Base-by-base conservation (phyloP, 2,797 vertebrate species). In the Remorina albescens region DNA sequence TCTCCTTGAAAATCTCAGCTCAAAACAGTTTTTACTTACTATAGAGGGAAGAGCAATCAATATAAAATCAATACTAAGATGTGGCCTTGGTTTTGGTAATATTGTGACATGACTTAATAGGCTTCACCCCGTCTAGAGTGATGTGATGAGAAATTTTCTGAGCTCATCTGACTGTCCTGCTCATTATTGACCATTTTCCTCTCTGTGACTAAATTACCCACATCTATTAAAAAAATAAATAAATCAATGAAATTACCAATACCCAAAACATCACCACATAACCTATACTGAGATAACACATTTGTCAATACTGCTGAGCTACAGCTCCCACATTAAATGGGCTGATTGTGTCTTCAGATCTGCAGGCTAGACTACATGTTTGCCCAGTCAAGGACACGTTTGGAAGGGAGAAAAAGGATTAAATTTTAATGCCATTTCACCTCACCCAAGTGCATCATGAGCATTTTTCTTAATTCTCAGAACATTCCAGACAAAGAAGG, bases 401-500 rank as follows among this genome's bases (percentile, higher is more conserved):
- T 26, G 19, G 36, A 64, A 47, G 42, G 41, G 34, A 11, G 21
- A 15, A 50, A 66, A 7, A 7, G 9, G 51, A 42, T 69, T 46
- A 0, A 8, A 72, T 66, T 64, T n/a, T 55, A 32, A 60, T 1
- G 18, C 23, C 34, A 4, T 23, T 30, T 34, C 53, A 37, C 7
- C 37, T n/a, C 19, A 63, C 8, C 36, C 2, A 23, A 73, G 8
- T 9, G 5, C 42, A 64, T 30, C 2, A 30, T 62, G 26, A 47
- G 61, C 21, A 42, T 78, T 62, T 19, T 39, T 54, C 28, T 23
- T 9, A 67, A 46, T 67, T 66, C 70, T 41, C 67, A 61, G 23
- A 78, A 78, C 73, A 78, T 74, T 83, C 68, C 76, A 39, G 32
- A 36, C 58, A 26, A 58, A 56, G 50, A 18, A 49, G 58, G 56